A percentile compares a stretch with the other conserved stretches of the same genome.
These are phyloP conservation scores for Drosophila barbarae DNA, from an alignment of 2,888 invertebrate genomes.

Conservation along the genomic window DNA sequence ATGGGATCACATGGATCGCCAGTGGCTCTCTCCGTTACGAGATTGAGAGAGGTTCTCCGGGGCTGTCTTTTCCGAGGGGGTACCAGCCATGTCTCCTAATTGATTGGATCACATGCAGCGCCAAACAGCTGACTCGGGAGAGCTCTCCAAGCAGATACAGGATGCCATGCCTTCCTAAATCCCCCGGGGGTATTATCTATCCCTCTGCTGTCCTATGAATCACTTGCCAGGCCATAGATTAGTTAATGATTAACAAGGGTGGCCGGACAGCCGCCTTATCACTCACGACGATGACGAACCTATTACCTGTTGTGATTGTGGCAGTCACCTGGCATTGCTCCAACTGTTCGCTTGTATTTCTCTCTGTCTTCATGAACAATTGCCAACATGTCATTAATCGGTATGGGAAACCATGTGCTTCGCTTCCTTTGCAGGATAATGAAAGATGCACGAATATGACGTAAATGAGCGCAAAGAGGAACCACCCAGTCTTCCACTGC, in stretches of 20 bases:
- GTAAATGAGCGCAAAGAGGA: slow-evolving; percentile 76
- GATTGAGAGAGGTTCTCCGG: background rate
- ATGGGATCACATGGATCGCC: slow-evolving; percentile 6
- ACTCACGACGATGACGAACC: slow-evolving; percentile 38
- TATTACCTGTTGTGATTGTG: slow-evolving; percentile 29
- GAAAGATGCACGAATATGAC: slow-evolving; percentile 79
- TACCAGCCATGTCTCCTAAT: background rate
- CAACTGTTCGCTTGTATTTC: slow-evolving; percentile 7
- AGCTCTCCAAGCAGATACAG: slow-evolving; percentile 10
- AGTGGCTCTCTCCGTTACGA: background rate
- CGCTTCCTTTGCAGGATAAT: slow-evolving; percentile 55
- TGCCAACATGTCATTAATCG: slow-evolving; percentile 20
- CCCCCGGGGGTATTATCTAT: slow-evolving; percentile 1
- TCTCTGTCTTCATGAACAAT: background rate
- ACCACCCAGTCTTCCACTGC: slow-evolving; percentile 76
- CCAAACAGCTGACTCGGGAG: background rate
- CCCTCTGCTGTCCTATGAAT: slow-evolving; percentile 39
- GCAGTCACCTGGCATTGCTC: slow-evolving; percentile 19
- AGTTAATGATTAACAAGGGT: slow-evolving; percentile 45
- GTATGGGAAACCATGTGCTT: slow-evolving; percentile 42
- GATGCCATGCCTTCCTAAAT: slow-evolving; percentile 2
- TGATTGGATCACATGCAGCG: background rate
- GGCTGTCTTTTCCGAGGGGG: background rate
- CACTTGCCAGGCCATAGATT: slow-evolving; percentile 50
- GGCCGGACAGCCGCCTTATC: slow-evolving; percentile 58